phyloP scores from a whole-genome alignment of 1,140 invertebrate genomes.

The Trichoplusia ni region DNA sequence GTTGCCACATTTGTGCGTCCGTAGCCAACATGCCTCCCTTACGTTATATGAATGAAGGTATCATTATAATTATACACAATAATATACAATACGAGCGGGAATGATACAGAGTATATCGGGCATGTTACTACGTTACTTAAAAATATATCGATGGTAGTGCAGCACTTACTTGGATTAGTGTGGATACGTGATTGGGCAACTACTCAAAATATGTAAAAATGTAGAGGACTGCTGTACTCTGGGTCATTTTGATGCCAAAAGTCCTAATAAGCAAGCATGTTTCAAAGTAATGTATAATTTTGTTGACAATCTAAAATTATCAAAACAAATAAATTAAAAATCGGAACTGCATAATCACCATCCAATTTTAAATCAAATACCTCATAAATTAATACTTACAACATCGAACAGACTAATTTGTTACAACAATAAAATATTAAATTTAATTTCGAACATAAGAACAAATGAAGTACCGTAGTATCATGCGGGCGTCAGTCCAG shows the following conservation, averaged over 20 bases:
- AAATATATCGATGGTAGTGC: neutral
- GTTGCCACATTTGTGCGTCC: conserved; percentile 11
- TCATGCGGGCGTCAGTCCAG: conserved; percentile 44
- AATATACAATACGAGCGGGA: conserved; percentile 61
- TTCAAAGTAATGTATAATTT: too few species aligned
- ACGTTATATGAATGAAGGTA: conserved; percentile 51
- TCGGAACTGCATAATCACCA: conserved; percentile 12
- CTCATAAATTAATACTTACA: too few species aligned
- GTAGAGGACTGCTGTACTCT: too few species aligned
- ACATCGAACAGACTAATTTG: conserved; percentile 10
- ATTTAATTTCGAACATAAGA: conserved; percentile 2
- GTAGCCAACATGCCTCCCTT: conserved; percentile 39
- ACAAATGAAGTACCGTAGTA: conserved; percentile 41
- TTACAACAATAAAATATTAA: neutral
- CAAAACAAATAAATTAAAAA: too few species aligned
- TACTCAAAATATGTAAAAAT: too few species aligned
- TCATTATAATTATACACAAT: conserved; percentile 59
- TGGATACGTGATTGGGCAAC: too few species aligned
- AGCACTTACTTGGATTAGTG: too few species aligned
- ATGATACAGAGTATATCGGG: conserved; percentile 59
- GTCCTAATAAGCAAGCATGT: too few species aligned
- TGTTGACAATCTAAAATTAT: too few species aligned
- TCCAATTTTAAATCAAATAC: neutral
- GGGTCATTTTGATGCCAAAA: too few species aligned
- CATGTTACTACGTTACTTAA: conserved; percentile 50